Percentiles rank a stretch among this genome's conserved stretches.
Conservation (phyloP, 2,797 vertebrate species). For the Acanthurus leucopareius region DNA sequence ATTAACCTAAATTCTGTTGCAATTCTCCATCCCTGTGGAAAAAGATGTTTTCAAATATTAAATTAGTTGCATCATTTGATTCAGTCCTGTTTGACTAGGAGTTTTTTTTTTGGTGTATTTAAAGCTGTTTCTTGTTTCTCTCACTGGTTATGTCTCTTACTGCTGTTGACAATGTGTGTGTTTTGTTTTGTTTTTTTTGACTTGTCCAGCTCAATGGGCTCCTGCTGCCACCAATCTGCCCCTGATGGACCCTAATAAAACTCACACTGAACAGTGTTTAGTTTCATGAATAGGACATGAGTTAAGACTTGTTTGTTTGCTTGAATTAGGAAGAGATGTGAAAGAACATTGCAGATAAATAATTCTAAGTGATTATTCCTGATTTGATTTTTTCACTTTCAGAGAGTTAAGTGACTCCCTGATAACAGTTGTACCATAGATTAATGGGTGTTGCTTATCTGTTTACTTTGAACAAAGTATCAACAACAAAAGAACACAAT, state of each 20-base stretch:
- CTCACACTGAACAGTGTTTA: not conserved
- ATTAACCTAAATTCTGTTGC: conserved; percentile 15
- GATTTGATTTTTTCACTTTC: not conserved
- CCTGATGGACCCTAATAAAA: conserved; percentile 22
- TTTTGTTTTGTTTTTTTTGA: not conserved
- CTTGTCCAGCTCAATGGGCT: not conserved
- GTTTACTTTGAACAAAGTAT: too few relatives aligned
- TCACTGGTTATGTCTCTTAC: not conserved
- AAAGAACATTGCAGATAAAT: not conserved
- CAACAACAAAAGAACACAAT: too few relatives aligned
- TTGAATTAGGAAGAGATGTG: not conserved
- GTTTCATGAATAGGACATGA: not conserved
- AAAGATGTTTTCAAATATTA: not conserved
- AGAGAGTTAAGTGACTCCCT: too few relatives aligned
- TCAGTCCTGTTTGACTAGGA: not conserved
- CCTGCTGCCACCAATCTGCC: not conserved
- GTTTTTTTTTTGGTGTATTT: not conserved
- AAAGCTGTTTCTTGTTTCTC: not conserved
- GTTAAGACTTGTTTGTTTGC: conserved; percentile 3
- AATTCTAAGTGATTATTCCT: not conserved
- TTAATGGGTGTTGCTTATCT: too few relatives aligned
- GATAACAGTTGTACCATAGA: too few relatives aligned
- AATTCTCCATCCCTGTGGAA: conserved; percentile 8
- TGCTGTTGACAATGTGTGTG: not conserved
- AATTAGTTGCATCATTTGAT: conserved; percentile 14